Evolutionary conservation across 2,113 vertebrate species (phyloP).

Genomic region (Notarius lentiginosus): DNA sequence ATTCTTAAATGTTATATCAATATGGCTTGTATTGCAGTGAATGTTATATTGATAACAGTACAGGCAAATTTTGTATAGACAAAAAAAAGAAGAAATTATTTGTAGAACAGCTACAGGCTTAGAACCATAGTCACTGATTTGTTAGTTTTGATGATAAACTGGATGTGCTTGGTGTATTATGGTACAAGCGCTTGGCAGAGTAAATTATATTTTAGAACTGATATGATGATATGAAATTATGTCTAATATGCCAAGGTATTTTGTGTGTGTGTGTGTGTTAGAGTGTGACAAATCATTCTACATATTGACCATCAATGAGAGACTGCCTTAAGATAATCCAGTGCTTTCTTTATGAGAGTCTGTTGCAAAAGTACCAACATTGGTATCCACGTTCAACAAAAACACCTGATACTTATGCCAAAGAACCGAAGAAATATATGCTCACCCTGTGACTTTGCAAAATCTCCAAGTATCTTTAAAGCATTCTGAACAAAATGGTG

Average conservation of each 20-base stretch:
- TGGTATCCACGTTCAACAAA: neutral
- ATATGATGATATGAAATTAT: neutral
- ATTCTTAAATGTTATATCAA: neutral
- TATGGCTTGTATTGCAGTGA: neutral
- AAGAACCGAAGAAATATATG: conserved; percentile 26
- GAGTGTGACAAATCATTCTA: conserved; percentile 3
- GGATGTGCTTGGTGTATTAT: neutral
- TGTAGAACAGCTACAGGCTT: conserved; percentile 1
- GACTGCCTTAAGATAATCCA: conserved; percentile 42
- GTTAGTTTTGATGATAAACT: neutral
- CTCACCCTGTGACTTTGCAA: neutral
- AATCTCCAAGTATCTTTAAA: neutral
- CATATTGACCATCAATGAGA: conserved; percentile 14
- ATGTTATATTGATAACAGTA: neutral
- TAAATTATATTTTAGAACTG: conserved; percentile 3
- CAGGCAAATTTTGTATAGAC: neutral
- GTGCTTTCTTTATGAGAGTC: conserved; percentile 11
- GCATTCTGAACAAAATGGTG: neutral
- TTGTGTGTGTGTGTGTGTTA: conserved; percentile 18
- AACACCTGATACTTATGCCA: conserved; percentile 32
- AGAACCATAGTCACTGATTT: neutral
- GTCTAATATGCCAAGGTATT: conserved; percentile 29
- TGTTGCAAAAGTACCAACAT: neutral
- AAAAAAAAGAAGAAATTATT: neutral
- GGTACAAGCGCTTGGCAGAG: neutral